Evolutionary conservation across 2,797 vertebrate genomes (phyloP), one percentile per base, ranked within the genome.

Genomic region (Bradypodion pumilum): DNA sequence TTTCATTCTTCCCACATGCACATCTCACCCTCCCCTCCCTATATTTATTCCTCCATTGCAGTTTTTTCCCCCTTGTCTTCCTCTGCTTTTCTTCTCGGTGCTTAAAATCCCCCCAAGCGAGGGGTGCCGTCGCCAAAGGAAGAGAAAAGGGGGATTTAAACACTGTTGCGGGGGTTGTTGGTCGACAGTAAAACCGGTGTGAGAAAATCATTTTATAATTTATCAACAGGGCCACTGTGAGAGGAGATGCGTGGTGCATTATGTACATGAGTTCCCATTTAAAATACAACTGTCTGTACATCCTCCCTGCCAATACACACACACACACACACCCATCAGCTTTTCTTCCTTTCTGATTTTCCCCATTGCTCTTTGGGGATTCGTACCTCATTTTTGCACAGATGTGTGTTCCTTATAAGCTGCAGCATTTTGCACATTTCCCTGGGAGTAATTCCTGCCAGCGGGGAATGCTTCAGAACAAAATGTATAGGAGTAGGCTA

Each of bases 181-280:
- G n/a, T n/a, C n/a, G 5, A 8, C 40, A 25, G 40, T n/a, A 63
- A 44, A 78, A 40, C 75, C 70, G 15, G 62, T 29, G 2, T 42
- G 63, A 69, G 37, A n/a, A 35, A 69, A 21, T 56, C 73, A 69
- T 83, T 42, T 77, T 69, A 69, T 77, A 69, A 83, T 83, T 77
- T 56, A 83, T 83, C 82, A 42, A 59, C 74, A 16, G 37, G 63
- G 49, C 74, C 63, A 23, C 49, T n/a, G 73, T 56, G 46, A 74
- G 46, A 74, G 46, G 73, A 73, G 46, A 56, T 21, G 44, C 46
- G 21, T 76, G 74, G 13, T 25, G 5, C 21, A 32, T 77, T 59
- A 76, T 44, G 68, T 69, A 16, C 35, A 15, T 13, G 82, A 25
- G 23, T 69, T 59, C 68, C 35, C 46, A 66, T 69, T 83, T 69